A percentile compares a stretch with the other conserved stretches of the same genome.
Conservation (phyloP, 1,140 invertebrate genomes). For the Calephelis virginiensis region DNA sequence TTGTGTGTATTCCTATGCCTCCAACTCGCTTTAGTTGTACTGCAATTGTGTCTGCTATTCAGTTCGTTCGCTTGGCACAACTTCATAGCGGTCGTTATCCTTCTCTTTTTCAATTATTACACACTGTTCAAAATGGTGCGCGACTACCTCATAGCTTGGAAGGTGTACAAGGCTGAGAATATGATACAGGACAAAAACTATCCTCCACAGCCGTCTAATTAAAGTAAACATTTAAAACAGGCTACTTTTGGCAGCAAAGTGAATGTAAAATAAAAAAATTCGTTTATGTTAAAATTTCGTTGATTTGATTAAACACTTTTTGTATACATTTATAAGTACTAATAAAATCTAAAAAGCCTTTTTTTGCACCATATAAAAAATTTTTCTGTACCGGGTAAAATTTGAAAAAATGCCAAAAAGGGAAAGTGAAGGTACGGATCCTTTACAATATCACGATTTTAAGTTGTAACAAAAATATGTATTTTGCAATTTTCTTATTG, state of each 20-base stretch:
- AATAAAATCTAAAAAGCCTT: too few species aligned
- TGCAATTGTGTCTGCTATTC: conserved; percentile 88
- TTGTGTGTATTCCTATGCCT: conserved; percentile 87
- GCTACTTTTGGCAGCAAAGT: not conserved
- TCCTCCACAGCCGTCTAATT: conserved; percentile 29
- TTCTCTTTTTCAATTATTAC: conserved; percentile 94
- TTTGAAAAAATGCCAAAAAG: too few species aligned
- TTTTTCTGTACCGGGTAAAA: too few species aligned
- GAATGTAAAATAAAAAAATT: too few species aligned
- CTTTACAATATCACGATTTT: too few species aligned
- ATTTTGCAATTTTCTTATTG: too few species aligned
- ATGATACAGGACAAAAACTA: conserved; percentile 82
- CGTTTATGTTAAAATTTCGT: too few species aligned
- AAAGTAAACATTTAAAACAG: conserved; percentile 12
- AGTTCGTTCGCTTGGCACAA: conserved; percentile 94
- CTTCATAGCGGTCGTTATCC: conserved; percentile 89
- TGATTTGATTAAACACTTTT: too few species aligned
- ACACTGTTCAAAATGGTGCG: conserved; percentile 93
- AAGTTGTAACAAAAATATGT: too few species aligned
- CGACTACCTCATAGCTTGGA: conserved; percentile 91
- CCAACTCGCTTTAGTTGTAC: conserved; percentile 85
- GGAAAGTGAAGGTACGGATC: too few species aligned
- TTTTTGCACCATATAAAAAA: too few species aligned
- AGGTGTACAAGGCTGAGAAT: conserved; percentile 87
- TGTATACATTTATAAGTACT: too few species aligned